A percentile compares a stretch with the other conserved stretches of the same genome.
These are phyloP conservation scores for Opisthocomus hoazin DNA, from an alignment of 2,113 vertebrate genomes.

Conservation along the genomic window DNA sequence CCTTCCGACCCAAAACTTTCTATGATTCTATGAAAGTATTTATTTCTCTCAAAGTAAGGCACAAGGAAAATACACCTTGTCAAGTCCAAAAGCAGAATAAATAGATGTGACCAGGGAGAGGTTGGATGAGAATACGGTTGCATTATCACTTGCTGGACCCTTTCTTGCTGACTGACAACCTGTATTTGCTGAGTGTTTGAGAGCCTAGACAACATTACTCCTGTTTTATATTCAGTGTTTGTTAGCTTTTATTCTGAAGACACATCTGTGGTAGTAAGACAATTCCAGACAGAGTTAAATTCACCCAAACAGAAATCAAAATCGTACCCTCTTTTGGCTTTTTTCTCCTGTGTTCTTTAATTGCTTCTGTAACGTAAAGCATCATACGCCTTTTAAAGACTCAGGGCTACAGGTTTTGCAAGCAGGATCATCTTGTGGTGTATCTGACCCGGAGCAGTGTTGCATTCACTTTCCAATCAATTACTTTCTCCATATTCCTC, in stretches of 20 bases:
- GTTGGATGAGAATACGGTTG: neutral
- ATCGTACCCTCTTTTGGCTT: neutral
- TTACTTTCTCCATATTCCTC: neutral
- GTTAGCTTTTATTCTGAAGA: neutral
- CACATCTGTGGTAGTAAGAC: neutral
- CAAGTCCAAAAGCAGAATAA: neutral
- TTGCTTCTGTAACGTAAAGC: neutral
- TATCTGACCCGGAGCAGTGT: neutral
- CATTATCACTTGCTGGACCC: neutral
- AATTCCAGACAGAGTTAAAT: neutral
- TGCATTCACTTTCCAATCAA: too few species aligned
- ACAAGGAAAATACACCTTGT: neutral
- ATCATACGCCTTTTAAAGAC: neutral
- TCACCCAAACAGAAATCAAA: neutral
- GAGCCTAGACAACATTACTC: neutral
- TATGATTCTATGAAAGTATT: too few species aligned
- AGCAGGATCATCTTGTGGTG: neutral
- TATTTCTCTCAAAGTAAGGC: neutral
- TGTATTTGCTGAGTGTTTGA: neutral
- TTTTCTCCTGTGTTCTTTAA: neutral
- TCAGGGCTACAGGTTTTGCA: neutral
- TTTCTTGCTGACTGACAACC: neutral
- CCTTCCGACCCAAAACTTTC: too few species aligned
- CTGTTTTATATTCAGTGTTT: neutral
- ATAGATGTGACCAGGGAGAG: neutral